phyloP scores from a whole-genome alignment of 1,140 invertebrate species.

The Formica exsecta region DNA sequence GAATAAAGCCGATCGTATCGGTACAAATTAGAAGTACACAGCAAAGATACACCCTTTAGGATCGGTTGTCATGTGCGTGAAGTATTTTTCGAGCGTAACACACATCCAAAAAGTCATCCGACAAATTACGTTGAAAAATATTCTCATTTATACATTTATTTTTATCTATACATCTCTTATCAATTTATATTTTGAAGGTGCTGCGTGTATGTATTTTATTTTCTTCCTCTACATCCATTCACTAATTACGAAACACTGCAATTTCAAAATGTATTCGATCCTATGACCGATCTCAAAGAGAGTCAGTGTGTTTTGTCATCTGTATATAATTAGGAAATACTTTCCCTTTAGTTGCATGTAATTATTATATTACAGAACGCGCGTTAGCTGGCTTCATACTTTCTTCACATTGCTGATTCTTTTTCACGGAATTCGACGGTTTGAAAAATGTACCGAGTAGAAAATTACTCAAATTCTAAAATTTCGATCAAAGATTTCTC shows the following conservation, averaged over 20 bases:
- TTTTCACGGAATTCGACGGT: not conserved
- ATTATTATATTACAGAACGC: not conserved
- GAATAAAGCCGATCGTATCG: conserved; percentile 19
- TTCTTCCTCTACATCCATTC: conserved; percentile 17
- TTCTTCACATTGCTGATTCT: not conserved
- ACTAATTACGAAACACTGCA: conserved; percentile 32
- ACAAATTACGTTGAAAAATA: conserved; percentile 59
- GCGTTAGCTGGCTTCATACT: not conserved
- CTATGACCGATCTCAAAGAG: conserved; percentile 23
- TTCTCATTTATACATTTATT: conserved; percentile 39
- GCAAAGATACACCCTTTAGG: not conserved
- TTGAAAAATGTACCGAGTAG: not conserved
- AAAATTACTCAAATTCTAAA: not conserved
- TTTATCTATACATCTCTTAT: conserved; percentile 43
- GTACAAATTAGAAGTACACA: conserved; percentile 23
- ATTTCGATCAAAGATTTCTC: not conserved
- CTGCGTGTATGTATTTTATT: conserved; percentile 8
- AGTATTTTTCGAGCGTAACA: conserved; percentile 28
- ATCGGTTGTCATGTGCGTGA: conserved; percentile 8
- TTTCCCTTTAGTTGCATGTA: conserved; percentile 22
- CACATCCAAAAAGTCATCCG: conserved; percentile 29
- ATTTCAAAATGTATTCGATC: conserved; percentile 34
- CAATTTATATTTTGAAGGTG: conserved; percentile 45
- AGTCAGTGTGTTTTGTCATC: not conserved
- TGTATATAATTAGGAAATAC: conserved; percentile 5